Percentiles rank a stretch among this genome's conserved stretches.
These are phyloP conservation scores for Danio albolineatus DNA, from an alignment of 2,797 vertebrate genomes.

Conservation along the genomic window DNA sequence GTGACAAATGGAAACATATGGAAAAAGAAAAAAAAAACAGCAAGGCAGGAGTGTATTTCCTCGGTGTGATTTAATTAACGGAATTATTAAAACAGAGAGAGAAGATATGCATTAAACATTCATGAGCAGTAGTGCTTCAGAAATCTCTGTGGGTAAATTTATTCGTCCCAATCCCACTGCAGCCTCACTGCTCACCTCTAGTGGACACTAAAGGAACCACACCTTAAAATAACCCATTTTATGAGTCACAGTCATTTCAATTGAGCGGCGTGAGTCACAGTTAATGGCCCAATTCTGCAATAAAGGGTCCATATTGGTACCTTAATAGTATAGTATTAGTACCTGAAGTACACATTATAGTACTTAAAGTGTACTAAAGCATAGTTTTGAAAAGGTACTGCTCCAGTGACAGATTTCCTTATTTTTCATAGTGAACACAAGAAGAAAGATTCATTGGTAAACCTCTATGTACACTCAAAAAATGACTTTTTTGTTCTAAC, in stretches of 20 bases:
- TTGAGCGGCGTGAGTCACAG: not conserved
- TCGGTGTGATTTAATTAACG: constrained; percentile 47
- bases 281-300: not conserved
- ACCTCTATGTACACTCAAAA: no score
- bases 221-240: not conserved
- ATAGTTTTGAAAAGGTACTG: no score
- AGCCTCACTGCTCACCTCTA: not conserved
- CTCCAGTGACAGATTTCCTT: no score
- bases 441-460: no score
- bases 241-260: not conserved
- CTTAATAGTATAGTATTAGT: no score
- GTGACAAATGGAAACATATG: not conserved
- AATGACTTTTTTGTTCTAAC: no score
- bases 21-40: not conserved
- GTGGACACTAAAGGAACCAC: constrained; percentile 28
- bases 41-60: constrained; percentile 1
- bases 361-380: no score
- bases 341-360: no score
- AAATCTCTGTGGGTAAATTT: constrained; percentile 25
- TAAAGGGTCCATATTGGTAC: no score
- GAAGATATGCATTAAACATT: constrained; percentile 49
- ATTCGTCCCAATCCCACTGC: not conserved
- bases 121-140: constrained; percentile 36
- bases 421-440: no score
- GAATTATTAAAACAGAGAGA: constrained; percentile 45